A percentile compares a stretch with the other conserved stretches of the same genome.
Conservation (phyloP, 2,888 invertebrate species). For the Lysandra bellargus region DNA sequence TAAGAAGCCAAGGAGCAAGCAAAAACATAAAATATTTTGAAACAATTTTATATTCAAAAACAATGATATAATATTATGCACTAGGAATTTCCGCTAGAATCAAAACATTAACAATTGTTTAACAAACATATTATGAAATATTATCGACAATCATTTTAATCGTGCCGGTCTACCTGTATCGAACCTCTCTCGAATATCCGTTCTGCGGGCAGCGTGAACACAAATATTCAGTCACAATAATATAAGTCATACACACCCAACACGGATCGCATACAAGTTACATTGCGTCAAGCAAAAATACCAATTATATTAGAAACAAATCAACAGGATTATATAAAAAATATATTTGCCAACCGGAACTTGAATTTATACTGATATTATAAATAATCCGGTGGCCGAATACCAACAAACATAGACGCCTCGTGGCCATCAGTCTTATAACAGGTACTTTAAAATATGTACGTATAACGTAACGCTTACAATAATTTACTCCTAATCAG, state of each 20-base stretch:
- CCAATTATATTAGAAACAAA: constrained; percentile 51
- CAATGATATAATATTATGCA: constrained; percentile 58
- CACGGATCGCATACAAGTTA: constrained; percentile 61
- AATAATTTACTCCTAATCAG: constrained; percentile 39
- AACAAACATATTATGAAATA: constrained; percentile 42
- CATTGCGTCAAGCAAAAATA: constrained; percentile 46
- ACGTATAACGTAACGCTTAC: constrained; percentile 42
- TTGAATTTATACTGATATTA: constrained; percentile 20
- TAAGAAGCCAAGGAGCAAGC: constrained; percentile 57
- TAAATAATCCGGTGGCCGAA: constrained; percentile 18
- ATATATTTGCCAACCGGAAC: constrained; percentile 38
- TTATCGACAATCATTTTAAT: constrained; percentile 43
- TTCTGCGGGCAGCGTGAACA: constrained; percentile 75
- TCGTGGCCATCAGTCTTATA: constrained; percentile 60
- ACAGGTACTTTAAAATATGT: constrained; percentile 47
- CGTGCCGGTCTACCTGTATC: constrained; percentile 65
- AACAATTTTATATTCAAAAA: constrained; percentile 61
- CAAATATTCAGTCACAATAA: constrained; percentile 50
- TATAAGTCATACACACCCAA: constrained; percentile 52
- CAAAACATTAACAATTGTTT: constrained; percentile 56
- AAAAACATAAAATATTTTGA: constrained; percentile 59
- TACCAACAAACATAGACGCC: constrained; percentile 1
- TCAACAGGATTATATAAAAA: constrained; percentile 53
- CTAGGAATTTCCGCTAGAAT: constrained; percentile 62
- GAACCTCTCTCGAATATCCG: constrained; percentile 72